A percentile compares a stretch with the other conserved stretches of the same genome.
Evolutionary conservation across 2,113 vertebrate species (phyloP).

Genomic region (Peromyscus maniculatus): DNA sequence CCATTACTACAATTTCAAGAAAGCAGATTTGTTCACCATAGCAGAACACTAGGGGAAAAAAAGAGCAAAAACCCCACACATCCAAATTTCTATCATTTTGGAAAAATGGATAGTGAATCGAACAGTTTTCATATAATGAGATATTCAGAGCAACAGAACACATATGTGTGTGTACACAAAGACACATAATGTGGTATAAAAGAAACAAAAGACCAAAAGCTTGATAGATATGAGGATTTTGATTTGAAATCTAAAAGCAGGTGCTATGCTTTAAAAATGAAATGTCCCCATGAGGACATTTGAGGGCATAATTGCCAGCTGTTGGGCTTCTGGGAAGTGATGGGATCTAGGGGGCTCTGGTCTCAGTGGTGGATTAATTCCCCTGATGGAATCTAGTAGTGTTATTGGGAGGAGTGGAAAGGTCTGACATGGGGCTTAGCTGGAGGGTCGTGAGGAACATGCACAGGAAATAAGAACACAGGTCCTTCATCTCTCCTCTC

Average conservation of each 20-base stretch:
- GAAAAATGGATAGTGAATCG: background rate
- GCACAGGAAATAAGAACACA: background rate
- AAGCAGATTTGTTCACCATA: background rate
- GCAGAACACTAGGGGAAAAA: background rate
- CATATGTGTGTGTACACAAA: background rate
- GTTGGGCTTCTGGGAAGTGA: background rate
- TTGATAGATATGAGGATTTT: background rate
- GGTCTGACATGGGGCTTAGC: background rate
- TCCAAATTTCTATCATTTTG: background rate
- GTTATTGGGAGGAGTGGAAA: background rate
- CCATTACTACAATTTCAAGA: background rate
- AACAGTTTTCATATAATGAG: background rate
- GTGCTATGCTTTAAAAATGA: background rate
- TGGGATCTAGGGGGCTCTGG: background rate
- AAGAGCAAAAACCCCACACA: background rate
- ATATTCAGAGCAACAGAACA: background rate
- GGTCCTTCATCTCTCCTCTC: background rate
- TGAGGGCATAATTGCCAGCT: background rate
- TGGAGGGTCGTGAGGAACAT: rapidly evolving
- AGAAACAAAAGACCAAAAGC: background rate
- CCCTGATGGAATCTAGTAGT: background rate
- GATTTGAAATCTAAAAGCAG: background rate
- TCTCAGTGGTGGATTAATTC: background rate
- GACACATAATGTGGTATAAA: background rate
- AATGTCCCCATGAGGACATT: background rate